Base-by-base conservation (phyloP, 1,140 invertebrate species). In the Eurosta solidaginis region DNA sequence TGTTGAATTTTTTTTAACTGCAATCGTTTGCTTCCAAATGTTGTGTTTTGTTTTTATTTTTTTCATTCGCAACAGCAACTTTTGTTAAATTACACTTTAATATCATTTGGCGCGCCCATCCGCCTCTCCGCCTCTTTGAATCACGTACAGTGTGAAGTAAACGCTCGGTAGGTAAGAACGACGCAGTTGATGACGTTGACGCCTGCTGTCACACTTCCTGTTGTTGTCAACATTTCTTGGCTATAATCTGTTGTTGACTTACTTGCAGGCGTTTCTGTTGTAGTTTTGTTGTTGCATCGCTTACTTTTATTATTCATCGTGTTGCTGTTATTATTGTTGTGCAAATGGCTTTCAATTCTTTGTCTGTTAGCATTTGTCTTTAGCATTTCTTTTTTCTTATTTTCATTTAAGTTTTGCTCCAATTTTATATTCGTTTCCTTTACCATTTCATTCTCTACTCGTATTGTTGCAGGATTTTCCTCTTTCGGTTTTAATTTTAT, bases 11-110 rank as follows among this genome's bases (percentile, higher is more conserved):
- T 22, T 52, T 63, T 17, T 59, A 47, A n/a, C 50, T 77, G 44
- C 68, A 44, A 40, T 17, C 49, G 45, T 74, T 50, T 33, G 63
- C 63, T 36, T 27, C 12, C 45, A 33, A 10, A 33, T 6, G 54
- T 63, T 63, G n/a, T 25, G 33, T 33, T 27, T 76, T 74, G 40
- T 27, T 50, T 45, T 49, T 33, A 22, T 49, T 25, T 76, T 76
- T 50, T 29, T 27, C 20, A 1, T n/a, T 22, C 33, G 29, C 50
- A 40, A 33, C 17, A 52, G 74, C 27, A 47, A 76, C 47, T 76
- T 52, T 54, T 68, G 59, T 40, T 68, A 40, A 68, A 68, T 68
- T 68, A 42, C 59, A 40, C 59, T 68, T 68, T 68, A 68, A 68
- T 68, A n/a, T 9, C 59, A n/a, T 40, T 10, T 33, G 40, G 22